Evolutionary conservation across 2,113 vertebrate species (phyloP).

Genomic region (Hucho hucho): DNA sequence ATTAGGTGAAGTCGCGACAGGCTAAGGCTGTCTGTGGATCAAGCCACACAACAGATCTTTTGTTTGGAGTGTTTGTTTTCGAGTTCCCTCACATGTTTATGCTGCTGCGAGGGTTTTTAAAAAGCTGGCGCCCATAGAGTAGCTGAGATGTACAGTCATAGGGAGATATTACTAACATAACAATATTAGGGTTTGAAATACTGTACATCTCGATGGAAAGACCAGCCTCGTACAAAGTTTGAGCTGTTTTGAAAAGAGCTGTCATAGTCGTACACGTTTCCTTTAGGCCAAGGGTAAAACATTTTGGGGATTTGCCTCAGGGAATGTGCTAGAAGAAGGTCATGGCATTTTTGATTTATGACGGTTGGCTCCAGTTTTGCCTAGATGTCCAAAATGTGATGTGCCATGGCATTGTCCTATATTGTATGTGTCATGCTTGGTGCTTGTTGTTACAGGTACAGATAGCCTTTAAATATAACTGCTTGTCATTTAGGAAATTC

Average conservation of each 20-base stretch:
- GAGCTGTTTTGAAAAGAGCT: not conserved
- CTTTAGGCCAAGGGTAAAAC: not conserved
- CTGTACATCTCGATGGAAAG: not conserved
- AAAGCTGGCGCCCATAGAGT: not conserved
- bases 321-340: not conserved
- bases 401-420: not conserved
- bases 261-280: not conserved
- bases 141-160: slow-evolving; percentile 4
- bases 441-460: too few relatives aligned
- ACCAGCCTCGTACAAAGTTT: not conserved
- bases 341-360: not conserved
- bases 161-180: slow-evolving; percentile 1
- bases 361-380: not conserved
- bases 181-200: not conserved
- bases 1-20: slow-evolving; percentile 8
- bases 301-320: not conserved
- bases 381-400: not conserved
- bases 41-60: slow-evolving; percentile 43
- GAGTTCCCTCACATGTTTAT: slow-evolving; percentile 51
- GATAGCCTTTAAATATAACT: too few relatives aligned
- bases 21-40: slow-evolving; percentile 27
- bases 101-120: slow-evolving; percentile 19
- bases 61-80: slow-evolving; percentile 41
- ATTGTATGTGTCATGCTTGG: not conserved
- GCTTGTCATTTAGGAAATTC: too few relatives aligned